A percentile compares a stretch with the other conserved stretches of the same genome.
phyloP scores from a whole-genome alignment of 2,113 vertebrate genomes.

The Brienomyrus brachyistius region DNA sequence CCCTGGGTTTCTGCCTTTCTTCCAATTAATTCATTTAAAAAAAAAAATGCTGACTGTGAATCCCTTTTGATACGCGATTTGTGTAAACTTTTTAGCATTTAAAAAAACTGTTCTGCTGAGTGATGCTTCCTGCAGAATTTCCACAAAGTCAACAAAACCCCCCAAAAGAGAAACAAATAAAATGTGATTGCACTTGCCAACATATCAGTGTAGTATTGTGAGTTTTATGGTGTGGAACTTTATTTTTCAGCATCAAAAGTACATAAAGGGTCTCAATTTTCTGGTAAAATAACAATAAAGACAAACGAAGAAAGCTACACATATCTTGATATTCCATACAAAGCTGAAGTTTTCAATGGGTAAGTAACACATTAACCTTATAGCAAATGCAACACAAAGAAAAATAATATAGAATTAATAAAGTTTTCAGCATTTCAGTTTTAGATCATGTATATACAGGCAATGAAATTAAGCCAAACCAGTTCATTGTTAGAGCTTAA shows the following conservation, averaged over 20 bases:
- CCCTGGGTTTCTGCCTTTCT: not conserved
- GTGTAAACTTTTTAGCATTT: not conserved
- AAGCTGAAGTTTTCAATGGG: slow-evolving; percentile 95
- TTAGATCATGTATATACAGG: not conserved
- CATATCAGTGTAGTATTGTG: not conserved
- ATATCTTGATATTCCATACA: slow-evolving; percentile 98
- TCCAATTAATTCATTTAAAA: not conserved
- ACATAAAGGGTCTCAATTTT: slow-evolving; percentile 79
- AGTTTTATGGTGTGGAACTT: not conserved
- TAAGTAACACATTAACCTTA: slow-evolving; percentile 52
- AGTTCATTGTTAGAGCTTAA: not conserved
- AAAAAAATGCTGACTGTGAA: not conserved
- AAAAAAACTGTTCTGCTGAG: not conserved
- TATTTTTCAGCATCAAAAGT: slow-evolving; percentile 83
- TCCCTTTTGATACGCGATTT: not conserved
- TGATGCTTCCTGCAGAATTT: not conserved
- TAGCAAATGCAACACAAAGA: not conserved
- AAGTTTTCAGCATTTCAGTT: not conserved
- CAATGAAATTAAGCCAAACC: not conserved
- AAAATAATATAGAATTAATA: not conserved
- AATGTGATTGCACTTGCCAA: not conserved
- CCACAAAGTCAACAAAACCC: not conserved
- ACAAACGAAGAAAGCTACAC: slow-evolving; percentile 96
- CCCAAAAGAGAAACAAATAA: not conserved
- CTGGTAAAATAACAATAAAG: slow-evolving; percentile 97